These are phyloP conservation scores for Malurus splendens DNA, from an alignment of 2,797 vertebrate genomes.

Conservation along the genomic window DNA sequence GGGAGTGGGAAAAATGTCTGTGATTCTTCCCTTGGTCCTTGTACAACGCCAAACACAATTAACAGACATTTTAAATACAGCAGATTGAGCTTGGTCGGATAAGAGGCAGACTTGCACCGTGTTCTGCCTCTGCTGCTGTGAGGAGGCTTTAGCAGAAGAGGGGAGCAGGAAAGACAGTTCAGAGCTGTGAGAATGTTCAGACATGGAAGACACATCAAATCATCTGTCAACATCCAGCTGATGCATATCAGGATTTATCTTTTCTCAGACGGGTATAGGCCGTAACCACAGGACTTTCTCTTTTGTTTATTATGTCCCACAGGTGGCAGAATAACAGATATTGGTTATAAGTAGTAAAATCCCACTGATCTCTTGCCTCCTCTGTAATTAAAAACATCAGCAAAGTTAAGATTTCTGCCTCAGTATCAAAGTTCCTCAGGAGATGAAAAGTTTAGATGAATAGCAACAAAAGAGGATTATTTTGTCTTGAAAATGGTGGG, in stretches of 20 bases:
- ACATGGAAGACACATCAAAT: background rate
- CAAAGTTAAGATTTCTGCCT: background rate
- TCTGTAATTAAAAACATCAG: background rate
- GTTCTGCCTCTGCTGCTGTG: background rate
- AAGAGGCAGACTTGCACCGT: background rate
- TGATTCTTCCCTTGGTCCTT: background rate
- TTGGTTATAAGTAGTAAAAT: background rate
- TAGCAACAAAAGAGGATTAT: fast-evolving
- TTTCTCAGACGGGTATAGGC: background rate
- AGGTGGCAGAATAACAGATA: background rate
- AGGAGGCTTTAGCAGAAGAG: background rate
- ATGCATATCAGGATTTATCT: background rate
- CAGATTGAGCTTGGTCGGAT: fast-evolving
- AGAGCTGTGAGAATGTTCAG: background rate
- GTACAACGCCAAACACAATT: background rate
- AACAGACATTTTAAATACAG: background rate
- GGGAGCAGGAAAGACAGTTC: background rate
- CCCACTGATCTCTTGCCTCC: background rate
- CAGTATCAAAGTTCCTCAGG: background rate
- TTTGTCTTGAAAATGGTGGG: background rate
- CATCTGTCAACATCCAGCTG: background rate
- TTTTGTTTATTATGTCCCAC: background rate
- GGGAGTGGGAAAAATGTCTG: background rate
- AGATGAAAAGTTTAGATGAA: background rate
- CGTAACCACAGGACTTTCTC: background rate